A percentile compares a stretch with the other conserved stretches of the same genome.
Evolutionary conservation across 1,140 invertebrate genomes (phyloP).

Genomic region (Drosophila ohnishii): DNA sequence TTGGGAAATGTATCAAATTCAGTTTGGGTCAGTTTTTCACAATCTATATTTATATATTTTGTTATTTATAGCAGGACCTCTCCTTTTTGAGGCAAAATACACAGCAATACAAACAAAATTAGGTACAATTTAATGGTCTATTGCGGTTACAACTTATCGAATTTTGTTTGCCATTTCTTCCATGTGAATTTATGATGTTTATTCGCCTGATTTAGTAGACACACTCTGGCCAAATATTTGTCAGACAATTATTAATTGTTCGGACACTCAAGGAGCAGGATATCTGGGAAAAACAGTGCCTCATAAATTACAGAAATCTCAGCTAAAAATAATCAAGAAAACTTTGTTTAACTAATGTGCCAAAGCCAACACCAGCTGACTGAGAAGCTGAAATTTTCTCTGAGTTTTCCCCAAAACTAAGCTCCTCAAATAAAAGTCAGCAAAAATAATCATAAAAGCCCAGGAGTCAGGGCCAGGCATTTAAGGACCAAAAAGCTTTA

Average conservation of each 20-base stretch:
- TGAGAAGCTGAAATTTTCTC: slow-evolving; percentile 4
- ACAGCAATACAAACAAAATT: slow-evolving; percentile 43
- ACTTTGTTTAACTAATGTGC: slow-evolving; percentile 20
- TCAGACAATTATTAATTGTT: slow-evolving; percentile 38
- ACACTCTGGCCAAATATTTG: slow-evolving; percentile 53
- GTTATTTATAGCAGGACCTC: slow-evolving; percentile 69
- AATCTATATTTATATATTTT: too few species aligned
- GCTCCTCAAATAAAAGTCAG: slow-evolving; percentile 42
- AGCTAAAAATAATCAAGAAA: slow-evolving; percentile 11
- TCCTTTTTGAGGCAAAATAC: slow-evolving; percentile 36
- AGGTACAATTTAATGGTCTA: slow-evolving; percentile 69
- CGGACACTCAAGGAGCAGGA: background rate
- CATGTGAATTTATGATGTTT: slow-evolving; percentile 58
- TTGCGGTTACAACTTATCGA: slow-evolving; percentile 34
- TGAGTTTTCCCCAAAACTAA: slow-evolving; percentile 13
- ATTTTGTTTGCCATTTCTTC: slow-evolving; percentile 3
- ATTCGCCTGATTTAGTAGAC: slow-evolving; percentile 27
- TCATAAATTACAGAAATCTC: background rate
- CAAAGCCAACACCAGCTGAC: slow-evolving; percentile 22
- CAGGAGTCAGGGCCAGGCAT: slow-evolving; percentile 18
- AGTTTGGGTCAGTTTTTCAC: slow-evolving; percentile 64
- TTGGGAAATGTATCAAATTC: slow-evolving; percentile 31
- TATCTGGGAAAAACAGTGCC: background rate
- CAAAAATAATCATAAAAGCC: slow-evolving; percentile 31
- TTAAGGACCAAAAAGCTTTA: slow-evolving; percentile 28